Evolutionary conservation across 2,797 vertebrate genomes (phyloP).

Genomic region (Sebastiscus tertius): DNA sequence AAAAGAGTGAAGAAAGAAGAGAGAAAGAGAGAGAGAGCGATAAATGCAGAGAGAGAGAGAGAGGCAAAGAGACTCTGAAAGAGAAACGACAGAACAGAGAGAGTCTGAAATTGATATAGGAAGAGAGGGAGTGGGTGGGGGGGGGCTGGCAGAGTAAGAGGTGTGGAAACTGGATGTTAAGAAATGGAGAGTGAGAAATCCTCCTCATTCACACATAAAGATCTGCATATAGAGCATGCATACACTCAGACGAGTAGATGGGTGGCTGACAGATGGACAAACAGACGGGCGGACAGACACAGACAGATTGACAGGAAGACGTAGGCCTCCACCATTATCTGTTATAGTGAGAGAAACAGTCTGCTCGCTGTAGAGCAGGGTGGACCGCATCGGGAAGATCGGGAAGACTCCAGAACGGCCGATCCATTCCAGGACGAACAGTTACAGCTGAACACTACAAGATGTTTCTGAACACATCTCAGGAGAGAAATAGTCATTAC

Average conservation of each 20-base stretch:
- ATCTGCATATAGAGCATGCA: not conserved
- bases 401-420: no score
- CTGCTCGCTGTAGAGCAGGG: no score
- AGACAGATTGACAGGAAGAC: not conserved
- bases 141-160: not conserved
- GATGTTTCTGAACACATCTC: no score
- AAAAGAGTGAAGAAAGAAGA: not conserved
- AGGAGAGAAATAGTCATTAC: no score
- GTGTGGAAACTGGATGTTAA: conserved; percentile 24
- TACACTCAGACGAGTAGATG: not conserved
- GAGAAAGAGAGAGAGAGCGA: not conserved
- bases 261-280: conserved; percentile 31
- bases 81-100: not conserved
- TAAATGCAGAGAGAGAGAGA: no score
- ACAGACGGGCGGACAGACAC: conserved; percentile 33
- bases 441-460: no score
- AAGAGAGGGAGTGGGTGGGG: not conserved
- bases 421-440: no score
- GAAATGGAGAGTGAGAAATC: conserved; percentile 36
- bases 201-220: conserved; percentile 3
- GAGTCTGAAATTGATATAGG: not conserved
- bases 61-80: not conserved
- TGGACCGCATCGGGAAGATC: no score
- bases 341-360: no score
- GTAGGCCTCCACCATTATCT: not conserved